A percentile compares a stretch with the other conserved stretches of the same genome.
These are phyloP conservation scores for Alentia gelatinosa DNA, from an alignment of 2,888 invertebrate species.

Conservation along the genomic window DNA sequence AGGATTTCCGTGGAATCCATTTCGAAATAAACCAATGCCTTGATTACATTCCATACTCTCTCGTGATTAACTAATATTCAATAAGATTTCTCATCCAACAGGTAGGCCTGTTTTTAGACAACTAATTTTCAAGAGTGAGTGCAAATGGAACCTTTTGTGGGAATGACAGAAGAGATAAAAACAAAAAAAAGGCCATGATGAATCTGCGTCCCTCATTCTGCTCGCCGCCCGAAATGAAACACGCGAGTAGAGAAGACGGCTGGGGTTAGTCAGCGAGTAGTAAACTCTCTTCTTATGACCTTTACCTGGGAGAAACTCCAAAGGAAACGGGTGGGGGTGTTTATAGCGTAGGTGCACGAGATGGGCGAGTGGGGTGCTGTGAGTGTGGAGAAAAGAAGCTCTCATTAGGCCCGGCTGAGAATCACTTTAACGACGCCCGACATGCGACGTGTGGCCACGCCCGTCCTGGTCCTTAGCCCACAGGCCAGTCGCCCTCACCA, in stretches of 20 bases:
- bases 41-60: slow-evolving; percentile 19
- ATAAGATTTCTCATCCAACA: slow-evolving; percentile 16
- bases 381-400: slow-evolving; percentile 11
- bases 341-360: background rate
- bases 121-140: slow-evolving; percentile 22
- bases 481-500: background rate
- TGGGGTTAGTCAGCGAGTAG: background rate
- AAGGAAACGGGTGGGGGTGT: background rate
- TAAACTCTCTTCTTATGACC: slow-evolving; percentile 13
- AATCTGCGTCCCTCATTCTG: background rate
- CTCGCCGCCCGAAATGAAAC: background rate
- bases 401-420: background rate
- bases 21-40: slow-evolving; percentile 10
- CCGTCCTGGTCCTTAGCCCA: background rate
- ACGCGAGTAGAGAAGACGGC: background rate
- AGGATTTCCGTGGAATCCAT: background rate
- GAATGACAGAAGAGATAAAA: background rate
- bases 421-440: background rate
- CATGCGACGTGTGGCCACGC: background rate
- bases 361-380: background rate
- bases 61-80: slow-evolving; percentile 17
- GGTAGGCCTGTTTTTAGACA: background rate
- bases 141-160: background rate
- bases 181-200: background rate
- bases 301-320: slow-evolving; percentile 21